These are phyloP conservation scores for Urocynchramus pylzowi DNA, from an alignment of 2,113 vertebrate genomes.

Conservation along the genomic window DNA sequence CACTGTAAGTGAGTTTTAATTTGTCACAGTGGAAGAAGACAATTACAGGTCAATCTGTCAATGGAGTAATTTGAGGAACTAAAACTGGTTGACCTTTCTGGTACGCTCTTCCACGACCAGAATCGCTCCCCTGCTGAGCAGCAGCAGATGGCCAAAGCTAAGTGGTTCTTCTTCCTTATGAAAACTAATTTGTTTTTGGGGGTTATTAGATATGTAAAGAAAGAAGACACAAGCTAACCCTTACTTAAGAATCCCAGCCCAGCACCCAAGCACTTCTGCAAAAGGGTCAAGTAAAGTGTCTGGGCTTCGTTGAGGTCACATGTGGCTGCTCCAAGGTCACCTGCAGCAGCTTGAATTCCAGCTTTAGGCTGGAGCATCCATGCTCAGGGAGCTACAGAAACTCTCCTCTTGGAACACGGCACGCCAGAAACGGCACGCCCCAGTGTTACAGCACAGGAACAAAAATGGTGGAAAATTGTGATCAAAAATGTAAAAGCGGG, in stretches of 20 bases:
- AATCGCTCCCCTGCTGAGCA: background rate
- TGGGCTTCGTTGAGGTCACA: accelerated
- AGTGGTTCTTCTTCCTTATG: background rate
- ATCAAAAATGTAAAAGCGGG: background rate
- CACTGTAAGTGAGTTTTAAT: conserved; percentile 26
- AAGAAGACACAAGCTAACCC: background rate
- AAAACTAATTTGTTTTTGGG: background rate
- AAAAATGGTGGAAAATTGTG: accelerated
- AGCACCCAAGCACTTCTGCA: background rate
- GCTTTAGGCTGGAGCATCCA: accelerated
- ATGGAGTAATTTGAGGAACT: background rate
- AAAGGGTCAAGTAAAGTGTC: background rate
- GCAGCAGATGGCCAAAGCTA: conserved; percentile 33
- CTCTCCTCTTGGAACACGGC: accelerated
- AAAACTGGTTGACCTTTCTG: conserved; percentile 22
- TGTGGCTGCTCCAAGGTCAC: background rate
- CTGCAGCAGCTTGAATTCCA: accelerated
- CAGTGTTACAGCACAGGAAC: background rate
- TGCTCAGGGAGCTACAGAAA: background rate
- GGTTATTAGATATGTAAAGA: background rate
- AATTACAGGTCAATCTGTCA: conserved; percentile 40
- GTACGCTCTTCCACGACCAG: background rate
- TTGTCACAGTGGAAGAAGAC: background rate
- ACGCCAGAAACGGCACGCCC: accelerated
- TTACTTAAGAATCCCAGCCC: background rate